Conservation (phyloP, 2,797 vertebrate species). For the Austrolebias charrua region DNA sequence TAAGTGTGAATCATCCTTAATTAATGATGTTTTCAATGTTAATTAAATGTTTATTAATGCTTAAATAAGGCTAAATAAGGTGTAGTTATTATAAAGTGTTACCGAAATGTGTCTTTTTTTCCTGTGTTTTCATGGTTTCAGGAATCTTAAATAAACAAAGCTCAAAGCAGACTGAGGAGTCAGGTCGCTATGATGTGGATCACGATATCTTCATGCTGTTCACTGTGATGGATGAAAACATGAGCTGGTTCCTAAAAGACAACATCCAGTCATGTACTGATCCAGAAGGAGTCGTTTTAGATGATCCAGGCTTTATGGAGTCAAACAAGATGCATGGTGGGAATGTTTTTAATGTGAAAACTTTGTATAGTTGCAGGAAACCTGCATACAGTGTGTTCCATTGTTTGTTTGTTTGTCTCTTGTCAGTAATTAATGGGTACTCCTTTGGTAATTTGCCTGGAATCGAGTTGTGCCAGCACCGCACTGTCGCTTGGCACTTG, state of each 20-base stretch:
- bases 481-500: constrained; percentile 87
- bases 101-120: constrained; percentile 5
- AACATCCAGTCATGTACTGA: constrained; percentile 85
- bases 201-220: constrained; percentile 91
- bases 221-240: constrained; percentile 89
- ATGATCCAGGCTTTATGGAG: constrained; percentile 83
- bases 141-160: constrained; percentile 44
- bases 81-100: too few species aligned
- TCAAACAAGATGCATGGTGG: constrained; percentile 94
- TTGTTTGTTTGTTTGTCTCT: too few species aligned
- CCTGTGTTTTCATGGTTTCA: constrained; percentile 12
- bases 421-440: constrained; percentile 91
- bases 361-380: too few species aligned
- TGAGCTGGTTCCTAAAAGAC: constrained; percentile 91
- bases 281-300: constrained; percentile 71
- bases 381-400: too few species aligned
- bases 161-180: constrained; percentile 14
- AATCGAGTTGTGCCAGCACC: constrained; percentile 83
- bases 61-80: too few species aligned
- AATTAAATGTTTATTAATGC: too few species aligned
- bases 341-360: constrained; percentile 7
- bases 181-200: constrained; percentile 80
- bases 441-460: constrained; percentile 90
- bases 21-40: too few species aligned
- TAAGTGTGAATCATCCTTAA: too few species aligned